Base-by-base conservation (phyloP, 2,113 vertebrate genomes). In the Cygnus buccinator region DNA sequence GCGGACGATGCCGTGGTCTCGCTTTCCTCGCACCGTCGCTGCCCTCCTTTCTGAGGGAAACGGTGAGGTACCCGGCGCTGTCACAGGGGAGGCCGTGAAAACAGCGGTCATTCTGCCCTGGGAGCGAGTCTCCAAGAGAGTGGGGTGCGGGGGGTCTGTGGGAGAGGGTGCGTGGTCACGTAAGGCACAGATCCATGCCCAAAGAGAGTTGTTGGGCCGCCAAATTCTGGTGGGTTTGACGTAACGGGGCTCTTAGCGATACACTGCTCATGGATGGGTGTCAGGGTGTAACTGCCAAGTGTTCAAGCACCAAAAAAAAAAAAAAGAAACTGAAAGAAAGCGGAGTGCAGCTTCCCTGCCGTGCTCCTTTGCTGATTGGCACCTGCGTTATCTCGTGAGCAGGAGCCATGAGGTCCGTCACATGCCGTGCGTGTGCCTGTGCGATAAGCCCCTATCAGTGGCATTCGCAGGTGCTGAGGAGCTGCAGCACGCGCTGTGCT, bases 111-210 rank as follows among this genome's bases (percentile, higher is more conserved):
- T 37, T 66, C 6, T 11, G 23, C 44, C 11, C 13, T 2, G 1
- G 5, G 50, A 48, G 33, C 68, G 10, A 43, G 20, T 29, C 22
- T 33, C 9, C 29, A 26, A 31, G 52, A 20, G 13, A 11, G 37
- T 0, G 18, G 19, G 2, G 1, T 22, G 10, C n/a, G 10, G 46
- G 33, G 10, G 19, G 21, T 2, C 33, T 35, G 37, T 15, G 75
- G 41, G 4, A 10, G 9, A 25, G 33, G 6, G 31, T 2, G 43
- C 35, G 12, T 0, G 17, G 25, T 13, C 50, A 3, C 1, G 0
- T 48, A 29, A 8, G 1, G 0, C 31, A 29, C 21, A 31, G n/a
- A 28, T 28, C 65, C 12, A 10, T 31, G 61, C 76, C 31, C 17
- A 13, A 61, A n/a, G 31, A 15, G 33, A 33, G 18, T 17, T 37